Percentiles rank a stretch among this genome's conserved stretches.
These are phyloP conservation scores for Phania funesta DNA, from an alignment of 2,888 invertebrate species.

Conservation along the genomic window DNA sequence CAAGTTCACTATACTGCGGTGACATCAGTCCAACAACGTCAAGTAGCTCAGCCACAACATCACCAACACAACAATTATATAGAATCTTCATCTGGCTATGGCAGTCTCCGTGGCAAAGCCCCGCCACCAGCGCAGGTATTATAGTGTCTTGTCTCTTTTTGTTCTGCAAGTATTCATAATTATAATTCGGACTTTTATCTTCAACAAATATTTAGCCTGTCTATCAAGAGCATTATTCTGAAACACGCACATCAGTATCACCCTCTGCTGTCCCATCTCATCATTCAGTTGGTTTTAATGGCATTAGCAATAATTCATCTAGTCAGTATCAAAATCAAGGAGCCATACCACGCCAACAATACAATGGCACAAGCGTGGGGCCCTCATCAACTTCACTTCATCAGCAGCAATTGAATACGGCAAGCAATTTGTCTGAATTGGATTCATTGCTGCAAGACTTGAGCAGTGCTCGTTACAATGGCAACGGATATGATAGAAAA, in stretches of 20 bases:
- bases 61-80: constrained; percentile 71
- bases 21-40: constrained; percentile 76
- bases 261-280: constrained; percentile 61
- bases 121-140: constrained; percentile 69
- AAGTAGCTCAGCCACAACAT: constrained; percentile 51
- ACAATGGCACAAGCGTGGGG: constrained; percentile 67
- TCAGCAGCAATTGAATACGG: constrained; percentile 71
- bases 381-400: constrained; percentile 27
- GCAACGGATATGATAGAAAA: constrained; percentile 79
- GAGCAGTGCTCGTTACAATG: constrained; percentile 87
- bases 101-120: constrained; percentile 88
- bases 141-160: constrained; percentile 14
- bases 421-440: constrained; percentile 92
- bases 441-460: constrained; percentile 95
- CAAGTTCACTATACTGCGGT: constrained; percentile 68
- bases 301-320: constrained; percentile 56
- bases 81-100: constrained; percentile 83
- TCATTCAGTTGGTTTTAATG: constrained; percentile 64
- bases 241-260: constrained; percentile 75
- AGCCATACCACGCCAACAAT: constrained; percentile 73
- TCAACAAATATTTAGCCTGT: constrained; percentile 70
- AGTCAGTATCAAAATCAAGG: constrained; percentile 76
- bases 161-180: not conserved
- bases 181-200: not conserved
- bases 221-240: constrained; percentile 78